These are phyloP conservation scores for Acanthurus tractus DNA, from an alignment of 2,797 vertebrate genomes.

Conservation along the genomic window DNA sequence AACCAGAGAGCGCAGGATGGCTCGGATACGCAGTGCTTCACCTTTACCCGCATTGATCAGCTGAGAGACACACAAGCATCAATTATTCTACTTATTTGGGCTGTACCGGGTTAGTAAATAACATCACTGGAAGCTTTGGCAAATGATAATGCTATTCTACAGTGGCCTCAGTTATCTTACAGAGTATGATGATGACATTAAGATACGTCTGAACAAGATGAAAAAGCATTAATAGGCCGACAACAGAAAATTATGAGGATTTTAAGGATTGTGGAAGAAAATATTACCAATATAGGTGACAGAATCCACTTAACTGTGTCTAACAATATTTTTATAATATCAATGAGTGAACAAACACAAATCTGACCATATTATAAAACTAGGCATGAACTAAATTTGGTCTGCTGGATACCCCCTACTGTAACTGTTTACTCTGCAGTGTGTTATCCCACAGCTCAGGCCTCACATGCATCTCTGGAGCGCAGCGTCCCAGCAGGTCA, in stretches of 20 bases:
- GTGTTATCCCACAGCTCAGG: neutral
- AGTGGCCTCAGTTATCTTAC: too few relatives aligned
- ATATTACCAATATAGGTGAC: too few relatives aligned
- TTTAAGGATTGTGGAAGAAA: too few relatives aligned
- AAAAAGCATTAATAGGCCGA: too few relatives aligned
- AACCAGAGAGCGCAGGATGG: conserved; percentile 96
- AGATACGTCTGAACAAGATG: too few relatives aligned
- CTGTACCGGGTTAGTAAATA: neutral
- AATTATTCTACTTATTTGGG: neutral
- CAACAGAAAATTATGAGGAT: too few relatives aligned
- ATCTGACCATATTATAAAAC: neutral
- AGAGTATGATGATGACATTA: too few relatives aligned
- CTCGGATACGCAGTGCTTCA: conserved; percentile 96
- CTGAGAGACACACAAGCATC: conserved; percentile 75
- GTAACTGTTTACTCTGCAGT: neutral
- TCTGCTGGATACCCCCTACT: neutral
- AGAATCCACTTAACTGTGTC: too few relatives aligned
- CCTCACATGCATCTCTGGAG: conserved; percentile 98
- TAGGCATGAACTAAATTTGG: neutral
- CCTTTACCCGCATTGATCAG: conserved; percentile 98
- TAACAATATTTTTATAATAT: too few relatives aligned
- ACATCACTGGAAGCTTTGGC: too few relatives aligned
- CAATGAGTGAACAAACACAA: neutral
- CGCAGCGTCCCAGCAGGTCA: conserved; percentile 97
- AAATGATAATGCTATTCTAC: too few relatives aligned